These are phyloP conservation scores for Eupithecia pulchellata DNA, from an alignment of 2,888 invertebrate species.

Conservation along the genomic window DNA sequence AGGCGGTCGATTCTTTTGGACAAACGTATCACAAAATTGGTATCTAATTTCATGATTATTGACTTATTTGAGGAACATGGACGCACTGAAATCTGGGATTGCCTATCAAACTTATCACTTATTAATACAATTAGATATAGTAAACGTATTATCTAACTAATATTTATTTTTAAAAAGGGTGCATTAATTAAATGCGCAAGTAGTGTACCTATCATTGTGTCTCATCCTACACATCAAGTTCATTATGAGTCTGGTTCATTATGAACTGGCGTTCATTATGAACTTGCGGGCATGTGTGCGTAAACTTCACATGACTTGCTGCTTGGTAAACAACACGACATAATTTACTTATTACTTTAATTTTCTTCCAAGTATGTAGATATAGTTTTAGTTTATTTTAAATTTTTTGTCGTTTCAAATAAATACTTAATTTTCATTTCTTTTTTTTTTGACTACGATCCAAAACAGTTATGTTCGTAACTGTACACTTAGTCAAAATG, in stretches of 20 bases:
- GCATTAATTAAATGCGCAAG: slow-evolving; percentile 14
- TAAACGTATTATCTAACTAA: slow-evolving; percentile 13
- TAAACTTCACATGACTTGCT: slow-evolving; percentile 13
- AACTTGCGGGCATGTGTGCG: slow-evolving; percentile 14
- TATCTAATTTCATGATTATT: slow-evolving; percentile 15
- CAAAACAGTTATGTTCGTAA: no score
- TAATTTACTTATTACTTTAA: slow-evolving; percentile 13
- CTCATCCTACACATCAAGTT: slow-evolving; percentile 13
- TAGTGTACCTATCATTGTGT: slow-evolving; percentile 13
- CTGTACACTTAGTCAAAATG: no score
- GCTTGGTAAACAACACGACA: slow-evolving; percentile 7
- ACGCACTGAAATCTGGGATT: slow-evolving; percentile 9
- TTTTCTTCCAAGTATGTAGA: no score
- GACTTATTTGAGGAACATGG: slow-evolving; percentile 17
- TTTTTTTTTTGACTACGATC: no score
- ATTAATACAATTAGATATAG: slow-evolving; percentile 12
- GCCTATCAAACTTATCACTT: slow-evolving; percentile 13
- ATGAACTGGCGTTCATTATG: no score
- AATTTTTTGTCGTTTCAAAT: no score
- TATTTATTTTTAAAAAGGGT: slow-evolving; percentile 14
- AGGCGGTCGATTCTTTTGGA: no score
- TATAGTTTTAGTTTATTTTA: no score
- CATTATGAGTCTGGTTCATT: slow-evolving; percentile 3
- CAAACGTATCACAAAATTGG: no score
- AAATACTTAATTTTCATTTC: no score